Evolutionary conservation across 2,113 vertebrate genomes (phyloP).

Genomic region (Megatriorchis doriae): DNA sequence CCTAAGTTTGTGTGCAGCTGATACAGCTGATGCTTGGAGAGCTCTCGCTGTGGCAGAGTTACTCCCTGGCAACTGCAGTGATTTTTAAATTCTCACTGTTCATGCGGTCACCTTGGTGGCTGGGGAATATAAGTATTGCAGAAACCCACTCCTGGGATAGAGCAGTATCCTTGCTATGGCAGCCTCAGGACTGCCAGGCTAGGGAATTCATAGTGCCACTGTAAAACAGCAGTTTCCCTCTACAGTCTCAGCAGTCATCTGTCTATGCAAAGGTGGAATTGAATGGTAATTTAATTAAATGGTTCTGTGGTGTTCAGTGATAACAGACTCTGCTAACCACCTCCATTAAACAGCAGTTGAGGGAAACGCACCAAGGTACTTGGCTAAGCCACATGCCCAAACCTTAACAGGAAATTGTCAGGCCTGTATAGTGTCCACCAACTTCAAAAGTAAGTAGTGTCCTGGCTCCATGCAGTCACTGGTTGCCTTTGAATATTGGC

Average conservation of each 20-base stretch:
- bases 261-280: neutral
- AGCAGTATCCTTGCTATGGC: neutral
- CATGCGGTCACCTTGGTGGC: neutral
- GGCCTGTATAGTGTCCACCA: neutral
- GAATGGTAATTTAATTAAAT: neutral
- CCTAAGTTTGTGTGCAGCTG: neutral
- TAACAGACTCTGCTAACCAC: neutral
- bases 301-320: neutral
- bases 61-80: neutral
- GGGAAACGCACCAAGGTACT: neutral
- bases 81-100: neutral
- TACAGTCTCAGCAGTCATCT: neutral
- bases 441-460: neutral
- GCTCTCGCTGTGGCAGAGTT: neutral
- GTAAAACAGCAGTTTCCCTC: neutral
- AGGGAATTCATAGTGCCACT: neutral
- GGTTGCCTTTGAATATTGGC: neutral
- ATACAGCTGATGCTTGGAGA: neutral
- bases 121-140: neutral
- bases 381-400: neutral
- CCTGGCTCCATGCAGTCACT: neutral
- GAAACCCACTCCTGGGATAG: neutral
- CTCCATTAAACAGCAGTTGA: neutral
- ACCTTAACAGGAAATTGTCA: neutral
- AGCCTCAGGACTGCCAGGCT: neutral